Evolutionary conservation across 2,888 invertebrate species (phyloP), one percentile per base, ranked within the genome.

Genomic region (Volucella inflata): DNA sequence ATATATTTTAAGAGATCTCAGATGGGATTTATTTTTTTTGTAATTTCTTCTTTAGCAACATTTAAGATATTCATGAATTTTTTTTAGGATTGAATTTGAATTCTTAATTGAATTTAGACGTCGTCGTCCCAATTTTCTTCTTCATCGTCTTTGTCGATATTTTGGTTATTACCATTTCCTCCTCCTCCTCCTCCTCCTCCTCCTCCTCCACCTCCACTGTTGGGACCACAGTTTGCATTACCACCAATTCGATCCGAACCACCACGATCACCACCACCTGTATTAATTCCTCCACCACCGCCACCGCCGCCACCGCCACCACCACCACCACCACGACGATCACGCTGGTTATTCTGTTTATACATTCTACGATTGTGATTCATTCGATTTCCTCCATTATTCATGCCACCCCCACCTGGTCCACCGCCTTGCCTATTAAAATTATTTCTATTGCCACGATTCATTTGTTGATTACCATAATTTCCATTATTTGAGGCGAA

Each of bases 271-370:
- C 59, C 62, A 67, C 42, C 4, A 14, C 53, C 59, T 57, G 65
- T 16, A 12, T 9, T 2, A 42, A 1, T 30, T 6, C 40, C 2
- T 46, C 53, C 51, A 12, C 60, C 59, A 21, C 71, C 75, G 40
- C 76, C 74, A 36, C 77, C 76, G 57, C 57, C 2, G 14, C 65
- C 59, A 8, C 81, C 80, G 2, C 62, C 70, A 48, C 82, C 70
- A 9, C 83, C 75, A 59, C 93, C 92, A 78, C 93, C 93, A 90
- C 94, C 90, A 62, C 93, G 92, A 75, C 92, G 90, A 87, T 92
- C 92, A 46, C 93, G 93, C 21, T 93, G 92, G 87, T 93, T 93
- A 93, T 93, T 93, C 16, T 93, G 90, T 82, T 93, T 93, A 83
- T 92, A 93, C 10, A 30, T 11, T 65, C 81, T 36, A 46, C 85